A percentile compares a stretch with the other conserved stretches of the same genome.
Conservation (phyloP, 2,888 invertebrate species). For the Tetropium fuscum region DNA sequence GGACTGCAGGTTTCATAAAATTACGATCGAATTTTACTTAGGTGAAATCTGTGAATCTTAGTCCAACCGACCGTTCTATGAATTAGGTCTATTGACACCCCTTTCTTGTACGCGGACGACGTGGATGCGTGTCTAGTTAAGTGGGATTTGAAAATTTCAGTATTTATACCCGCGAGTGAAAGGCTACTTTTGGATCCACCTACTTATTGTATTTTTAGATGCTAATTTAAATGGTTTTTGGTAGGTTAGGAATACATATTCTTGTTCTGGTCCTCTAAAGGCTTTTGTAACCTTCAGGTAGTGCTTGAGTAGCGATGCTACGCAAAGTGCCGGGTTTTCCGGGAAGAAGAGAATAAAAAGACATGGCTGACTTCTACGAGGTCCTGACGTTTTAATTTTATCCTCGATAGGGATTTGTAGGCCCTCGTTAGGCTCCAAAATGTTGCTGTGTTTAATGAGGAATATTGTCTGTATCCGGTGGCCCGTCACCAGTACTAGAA, state of each 20-base stretch:
- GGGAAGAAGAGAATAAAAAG: not conserved
- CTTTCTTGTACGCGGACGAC: not conserved
- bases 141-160: not conserved
- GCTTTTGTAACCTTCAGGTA: not conserved
- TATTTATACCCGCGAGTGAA: constrained; percentile 1
- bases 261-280: not conserved
- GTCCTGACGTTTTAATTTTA: not conserved
- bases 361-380: not conserved
- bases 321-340: not conserved
- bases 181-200: not conserved
- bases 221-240: not conserved
- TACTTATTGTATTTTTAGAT: not conserved
- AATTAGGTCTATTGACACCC: not conserved
- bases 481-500: constrained; percentile 40
- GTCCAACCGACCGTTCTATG: not conserved
- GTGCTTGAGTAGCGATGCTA: not conserved
- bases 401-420: not conserved
- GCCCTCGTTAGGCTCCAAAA: not conserved
- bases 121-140: constrained; percentile 1
- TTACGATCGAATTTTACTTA: not conserved
- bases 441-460: constrained; percentile 37
- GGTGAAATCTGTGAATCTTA: not conserved
- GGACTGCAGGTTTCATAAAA: too few relatives aligned
- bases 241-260: not conserved
- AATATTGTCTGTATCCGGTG: constrained; percentile 37